Percentiles rank a stretch among this genome's conserved stretches.
Evolutionary conservation across 2,797 vertebrate genomes (phyloP).

Genomic region (Schizothorax lantsangensis): DNA sequence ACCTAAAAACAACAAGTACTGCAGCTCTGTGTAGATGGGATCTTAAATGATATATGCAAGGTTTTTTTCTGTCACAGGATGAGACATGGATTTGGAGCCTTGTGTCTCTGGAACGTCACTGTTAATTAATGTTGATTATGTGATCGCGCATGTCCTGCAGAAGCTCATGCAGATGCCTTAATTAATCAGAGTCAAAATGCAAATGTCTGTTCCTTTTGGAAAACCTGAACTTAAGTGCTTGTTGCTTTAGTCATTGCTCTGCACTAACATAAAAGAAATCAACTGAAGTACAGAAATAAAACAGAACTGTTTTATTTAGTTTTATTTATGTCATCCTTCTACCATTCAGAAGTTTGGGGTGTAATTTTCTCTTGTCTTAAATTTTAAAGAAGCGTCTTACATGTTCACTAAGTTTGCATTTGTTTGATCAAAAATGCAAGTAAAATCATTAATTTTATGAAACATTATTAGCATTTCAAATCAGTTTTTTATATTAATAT

Average conservation of each 20-base stretch:
- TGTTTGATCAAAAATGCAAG: background rate
- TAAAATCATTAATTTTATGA: background rate
- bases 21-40: slow-evolving; percentile 24
- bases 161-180: slow-evolving; percentile 18
- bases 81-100: slow-evolving; percentile 22
- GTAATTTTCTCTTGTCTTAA: background rate
- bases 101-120: slow-evolving; percentile 13
- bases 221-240: slow-evolving; percentile 7
- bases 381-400: background rate
- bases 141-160: background rate
- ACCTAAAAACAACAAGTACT: slow-evolving; percentile 25
- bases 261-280: background rate
- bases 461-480: background rate
- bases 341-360: background rate
- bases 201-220: background rate
- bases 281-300: background rate
- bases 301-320: background rate
- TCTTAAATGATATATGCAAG: slow-evolving; percentile 5
- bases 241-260: background rate
- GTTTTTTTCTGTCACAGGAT: slow-evolving; percentile 4
- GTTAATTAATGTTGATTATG: slow-evolving; percentile 23
- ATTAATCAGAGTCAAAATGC: slow-evolving; percentile 28
- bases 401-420: background rate
- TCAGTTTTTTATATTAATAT: background rate
- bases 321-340: background rate